phyloP scores from a whole-genome alignment of 2,113 vertebrate genomes.

The Toxotes chatareus region DNA sequence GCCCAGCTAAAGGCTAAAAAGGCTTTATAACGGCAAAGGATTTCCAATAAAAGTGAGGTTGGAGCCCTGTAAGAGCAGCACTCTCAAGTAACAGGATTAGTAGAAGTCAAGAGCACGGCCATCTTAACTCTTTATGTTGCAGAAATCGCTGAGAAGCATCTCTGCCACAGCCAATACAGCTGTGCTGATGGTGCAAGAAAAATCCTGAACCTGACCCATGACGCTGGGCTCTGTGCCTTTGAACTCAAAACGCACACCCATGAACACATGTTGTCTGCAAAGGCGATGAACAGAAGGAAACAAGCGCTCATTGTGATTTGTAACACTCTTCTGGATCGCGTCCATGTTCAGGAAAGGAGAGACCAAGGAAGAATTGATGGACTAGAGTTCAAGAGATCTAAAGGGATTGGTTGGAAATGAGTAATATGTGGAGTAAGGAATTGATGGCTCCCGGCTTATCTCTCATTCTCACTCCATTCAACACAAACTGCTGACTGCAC shows the following conservation, averaged over 20 bases:
- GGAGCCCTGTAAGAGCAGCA: constrained; percentile 81
- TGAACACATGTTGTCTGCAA: constrained; percentile 1
- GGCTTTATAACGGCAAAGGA: constrained; percentile 82
- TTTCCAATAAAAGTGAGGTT: constrained; percentile 84
- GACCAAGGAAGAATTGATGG: constrained; percentile 21
- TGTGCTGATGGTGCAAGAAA: constrained; percentile 72
- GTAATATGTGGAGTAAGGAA: constrained; percentile 66
- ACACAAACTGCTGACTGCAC: constrained; percentile 76
- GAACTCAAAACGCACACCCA: constrained; percentile 24
- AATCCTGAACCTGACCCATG: constrained; percentile 39
- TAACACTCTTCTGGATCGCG: neutral
- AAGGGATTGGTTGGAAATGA: constrained; percentile 46
- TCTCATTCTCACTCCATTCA: constrained; percentile 70
- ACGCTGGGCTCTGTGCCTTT: constrained; percentile 28
- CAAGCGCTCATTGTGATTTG: constrained; percentile 1
- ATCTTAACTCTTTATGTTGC: constrained; percentile 79
- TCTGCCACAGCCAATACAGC: constrained; percentile 60
- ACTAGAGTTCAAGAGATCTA: constrained; percentile 35
- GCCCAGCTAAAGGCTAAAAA: constrained; percentile 83
- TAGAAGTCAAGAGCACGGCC: constrained; percentile 76
- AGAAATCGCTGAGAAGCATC: constrained; percentile 80
- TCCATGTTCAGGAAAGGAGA: neutral
- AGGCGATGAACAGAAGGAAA: neutral
- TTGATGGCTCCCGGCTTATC: constrained; percentile 65
- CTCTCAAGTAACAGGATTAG: constrained; percentile 85